Base-by-base conservation (phyloP, 53 echinoderm and acorn worm species). In the Echinarachnius parma region DNA sequence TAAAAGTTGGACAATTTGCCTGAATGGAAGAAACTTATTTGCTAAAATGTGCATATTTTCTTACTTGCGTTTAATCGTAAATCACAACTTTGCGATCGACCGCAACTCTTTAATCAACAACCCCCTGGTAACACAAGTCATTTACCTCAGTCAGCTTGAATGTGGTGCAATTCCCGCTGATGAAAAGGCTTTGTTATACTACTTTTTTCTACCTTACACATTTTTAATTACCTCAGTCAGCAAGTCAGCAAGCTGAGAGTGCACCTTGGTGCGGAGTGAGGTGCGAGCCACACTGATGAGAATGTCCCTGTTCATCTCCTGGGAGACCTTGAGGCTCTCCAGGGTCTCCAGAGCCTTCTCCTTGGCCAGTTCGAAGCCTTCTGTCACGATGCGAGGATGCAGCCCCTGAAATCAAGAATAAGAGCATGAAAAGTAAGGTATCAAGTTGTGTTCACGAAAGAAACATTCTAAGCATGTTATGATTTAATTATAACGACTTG, bases 341-440 rank as follows among this genome's bases (percentile, higher is more conserved):
- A 96, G 77, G 14, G 86, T 80, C 62, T 85, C 82, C 21, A 96
- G 76, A 19, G 98, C 98, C 74, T 91, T 91, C n/a, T 72, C 66
- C 61, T 96, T 96, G 64, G 98, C 91, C 18, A 87, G 54, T 56
- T 96, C 98, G 75, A 96, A 96, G 31, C 98, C 98, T 76, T 96
- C 98, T 11, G 98, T 96, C 31, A 96, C 83, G 30, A 96, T 82
- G 54, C 98, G 87, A 29, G 98, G 98, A 91, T 96, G 98, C n/a
- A 96, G 66, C 9, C 98, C 98, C 98, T 96, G 74, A 4, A 46
- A n/a, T n/a, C n/a, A n/a, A n/a, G n/a, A n/a, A n/a, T n/a, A n/a
- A 39, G 15, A 29, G 16, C 11, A 60, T 20, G 14, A 60, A 11
- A 14, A n/a, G 9, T n/a, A 50, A 50, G 52, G 18, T 10, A 9